Base-by-base conservation (phyloP, 2,797 vertebrate genomes). In the Anabacerthia variegaticeps region DNA sequence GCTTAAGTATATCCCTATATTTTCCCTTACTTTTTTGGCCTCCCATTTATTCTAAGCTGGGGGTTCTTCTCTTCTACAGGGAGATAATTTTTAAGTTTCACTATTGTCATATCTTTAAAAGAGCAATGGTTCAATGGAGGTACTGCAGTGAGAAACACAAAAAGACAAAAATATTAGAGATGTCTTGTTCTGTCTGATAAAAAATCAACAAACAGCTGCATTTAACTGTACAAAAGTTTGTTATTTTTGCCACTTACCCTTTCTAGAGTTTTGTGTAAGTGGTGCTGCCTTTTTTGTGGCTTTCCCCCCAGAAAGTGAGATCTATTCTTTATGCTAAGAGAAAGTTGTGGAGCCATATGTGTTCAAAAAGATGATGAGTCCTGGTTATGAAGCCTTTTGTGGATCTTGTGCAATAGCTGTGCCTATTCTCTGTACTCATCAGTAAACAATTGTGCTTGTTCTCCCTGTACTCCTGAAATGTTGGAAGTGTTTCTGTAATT, bases 401-500 rank as follows among this genome's bases (percentile, higher is more conserved):
- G 48, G 17, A 43, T 92, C 54, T 95, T 94, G 51, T 90, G 73
- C 55, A 94, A 77, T 92, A 95, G 59, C 41, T 94, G 27, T 85
- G 88, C 17, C 63, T 94, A 61, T 92, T 93, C 89, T 88, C 77
- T 87, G 71, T 46, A 95, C 77, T 75, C 71, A 96, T 58, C 83
- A 93, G 90, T 87, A 88, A 93, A 79, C 80, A 92, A 96, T 83
- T 95, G 78, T 51, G 80, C 63, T 94, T 95, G 72, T 89, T 93
- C 94, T 95, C 93, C 92, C 67, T 68, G 76, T 82, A 88, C 95
- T 95, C 95, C 94, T 96, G 89, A 97, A 97, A 97, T 34, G 90
- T 93, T 96, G 95, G 87, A 95, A 95, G 68, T 91, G 86, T 96
- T 97, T 97, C 94, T 91, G 89, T 97, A 96, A 93, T 88, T 92